These are phyloP conservation scores for Ophonus ardosiacus DNA, from an alignment of 2,888 invertebrate genomes.

Conservation along the genomic window DNA sequence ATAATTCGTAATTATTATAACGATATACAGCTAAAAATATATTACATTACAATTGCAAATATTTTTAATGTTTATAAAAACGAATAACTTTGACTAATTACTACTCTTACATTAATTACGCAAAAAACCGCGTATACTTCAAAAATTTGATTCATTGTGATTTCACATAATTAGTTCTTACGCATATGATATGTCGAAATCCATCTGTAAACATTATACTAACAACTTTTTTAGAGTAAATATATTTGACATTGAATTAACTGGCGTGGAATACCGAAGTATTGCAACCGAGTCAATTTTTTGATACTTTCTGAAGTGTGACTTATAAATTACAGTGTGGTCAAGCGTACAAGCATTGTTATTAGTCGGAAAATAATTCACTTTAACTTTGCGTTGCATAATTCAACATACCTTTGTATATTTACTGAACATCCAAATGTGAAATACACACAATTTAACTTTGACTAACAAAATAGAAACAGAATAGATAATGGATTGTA, in stretches of 20 bases:
- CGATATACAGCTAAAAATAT: too few relatives aligned
- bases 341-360: neutral
- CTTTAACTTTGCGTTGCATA: neutral
- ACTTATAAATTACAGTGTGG: neutral
- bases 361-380: neutral
- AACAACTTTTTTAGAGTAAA: constrained; percentile 26
- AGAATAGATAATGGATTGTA: neutral
- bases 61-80: neutral
- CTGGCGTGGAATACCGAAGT: constrained; percentile 6
- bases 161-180: neutral
- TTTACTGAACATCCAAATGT: neutral
- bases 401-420: neutral
- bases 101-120: neutral
- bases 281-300: constrained; percentile 22
- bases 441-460: constrained; percentile 1
- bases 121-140: neutral
- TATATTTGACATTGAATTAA: constrained; percentile 38
- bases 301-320: constrained; percentile 11
- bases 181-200: constrained; percentile 9
- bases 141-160: neutral
- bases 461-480: neutral
- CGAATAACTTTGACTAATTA: neutral
- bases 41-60: neutral
- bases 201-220: neutral
- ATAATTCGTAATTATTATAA: too few relatives aligned